Base-by-base conservation (phyloP, 2,113 vertebrate species). In the Engystomops pustulosus region DNA sequence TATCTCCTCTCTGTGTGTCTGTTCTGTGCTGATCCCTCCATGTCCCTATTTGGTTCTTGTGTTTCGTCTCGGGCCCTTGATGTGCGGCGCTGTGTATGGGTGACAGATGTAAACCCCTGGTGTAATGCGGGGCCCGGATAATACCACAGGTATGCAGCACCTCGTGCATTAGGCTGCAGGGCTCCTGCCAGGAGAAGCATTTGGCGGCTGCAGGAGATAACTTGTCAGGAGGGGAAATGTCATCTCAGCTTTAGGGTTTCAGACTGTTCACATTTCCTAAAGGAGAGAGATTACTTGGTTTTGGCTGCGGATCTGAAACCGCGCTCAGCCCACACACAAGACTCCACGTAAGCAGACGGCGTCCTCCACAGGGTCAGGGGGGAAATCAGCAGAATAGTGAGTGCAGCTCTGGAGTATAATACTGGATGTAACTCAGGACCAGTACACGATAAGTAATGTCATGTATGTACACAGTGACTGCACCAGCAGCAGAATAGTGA, bases 301-400 rank as follows among this genome's bases (percentile, higher is more conserved):
- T 87, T 86, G 87, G 87, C 87, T 74, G 78, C 25, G 17, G 80
- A 67, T 88, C 71, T 69, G 10, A 88, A 81, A 85, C 85, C 87
- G 72, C 86, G 87, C 71, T 80, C 78, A 79, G 88, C 83, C 87
- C 90, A 91, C 88, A 88, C 88, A 88, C 77, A 87, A 86, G 70
- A 85, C 69, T 71, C 71, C 79, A 68, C 84, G 81, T 80, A 86
- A 88, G 78, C 83, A 83, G 55, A 70, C 80, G 58, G 25, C 71
- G 69, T 76, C 84, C 84, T 86, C 62, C 55, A 32, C 58, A 41
- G 38, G 60, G 74, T 75, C 68, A 53, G 45, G 62, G 51, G 75
- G n/a, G n/a, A n/a, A n/a, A n/a, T n/a, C n/a, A n/a, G n/a, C n/a
- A n/a, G n/a, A n/a, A n/a, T n/a, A n/a, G n/a, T n/a, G n/a, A n/a